A percentile compares a stretch with the other conserved stretches of the same genome.
Conservation (phyloP, 1,140 invertebrate genomes). For the Octopus sinensis region DNA sequence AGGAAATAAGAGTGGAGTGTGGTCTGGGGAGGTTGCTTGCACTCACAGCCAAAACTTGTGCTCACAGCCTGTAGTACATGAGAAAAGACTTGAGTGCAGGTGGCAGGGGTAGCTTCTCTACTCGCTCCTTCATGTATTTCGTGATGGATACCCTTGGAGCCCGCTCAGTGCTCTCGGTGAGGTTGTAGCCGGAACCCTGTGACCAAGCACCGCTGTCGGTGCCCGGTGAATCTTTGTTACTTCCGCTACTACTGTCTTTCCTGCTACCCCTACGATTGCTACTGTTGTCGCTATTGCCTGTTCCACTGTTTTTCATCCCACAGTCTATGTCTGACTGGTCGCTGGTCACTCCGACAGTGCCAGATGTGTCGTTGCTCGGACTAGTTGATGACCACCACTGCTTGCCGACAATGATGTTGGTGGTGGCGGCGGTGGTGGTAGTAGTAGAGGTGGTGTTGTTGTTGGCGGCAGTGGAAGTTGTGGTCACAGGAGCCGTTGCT, state of each 20-base stretch:
- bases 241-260: constrained; percentile 12
- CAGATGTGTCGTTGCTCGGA: constrained; percentile 47
- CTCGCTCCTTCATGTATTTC: constrained; percentile 60
- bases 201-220: constrained; percentile 13
- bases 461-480: background rate
- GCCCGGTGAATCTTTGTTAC: constrained; percentile 10
- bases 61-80: constrained; percentile 57
- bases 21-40: constrained; percentile 12
- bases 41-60: background rate
- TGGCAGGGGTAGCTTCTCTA: constrained; percentile 62
- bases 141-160: constrained; percentile 37
- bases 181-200: constrained; percentile 16
- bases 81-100: constrained; percentile 61
- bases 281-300: constrained; percentile 11
- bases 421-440: too few relatives aligned
- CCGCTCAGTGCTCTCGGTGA: constrained; percentile 21
- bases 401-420: constrained; percentile 10
- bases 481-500: background rate
- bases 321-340: constrained; percentile 32
- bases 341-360: constrained; percentile 43
- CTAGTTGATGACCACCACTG: constrained; percentile 36
- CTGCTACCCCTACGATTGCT: constrained; percentile 7
- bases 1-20: constrained; percentile 17
- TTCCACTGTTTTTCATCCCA: constrained; percentile 16
- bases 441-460: too few relatives aligned